phyloP scores from a whole-genome alignment of 2,113 vertebrate genomes.

The Ptilorrhoa leucosticta region DNA sequence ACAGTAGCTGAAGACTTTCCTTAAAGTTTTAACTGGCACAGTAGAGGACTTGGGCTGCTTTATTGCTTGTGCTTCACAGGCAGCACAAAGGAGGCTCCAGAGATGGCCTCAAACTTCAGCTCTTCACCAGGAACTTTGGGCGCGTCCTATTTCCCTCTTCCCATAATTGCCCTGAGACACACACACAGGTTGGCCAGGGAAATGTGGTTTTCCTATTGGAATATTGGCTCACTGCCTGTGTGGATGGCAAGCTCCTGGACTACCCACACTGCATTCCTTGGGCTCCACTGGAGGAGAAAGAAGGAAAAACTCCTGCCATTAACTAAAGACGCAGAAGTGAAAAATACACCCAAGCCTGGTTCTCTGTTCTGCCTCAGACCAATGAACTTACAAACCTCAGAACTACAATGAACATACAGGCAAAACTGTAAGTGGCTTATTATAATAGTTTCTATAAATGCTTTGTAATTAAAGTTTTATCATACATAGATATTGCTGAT shows the following conservation, averaged over 20 bases:
- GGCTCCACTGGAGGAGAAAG: neutral
- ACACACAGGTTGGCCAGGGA: neutral
- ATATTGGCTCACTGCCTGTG: neutral
- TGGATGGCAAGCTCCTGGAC: neutral
- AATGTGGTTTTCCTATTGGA: neutral
- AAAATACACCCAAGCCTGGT: neutral
- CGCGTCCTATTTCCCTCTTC: neutral
- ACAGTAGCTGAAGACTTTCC: neutral
- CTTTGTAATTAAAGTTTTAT: conserved; percentile 59
- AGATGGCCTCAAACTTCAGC: neutral
- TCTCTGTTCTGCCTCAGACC: neutral
- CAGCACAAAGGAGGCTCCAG: neutral
- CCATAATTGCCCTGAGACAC: neutral
- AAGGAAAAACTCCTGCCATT: neutral
- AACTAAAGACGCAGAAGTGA: neutral
- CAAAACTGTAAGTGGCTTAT: neutral
- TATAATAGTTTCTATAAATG: conserved; percentile 12
- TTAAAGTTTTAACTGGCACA: neutral
- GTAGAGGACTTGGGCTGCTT: neutral
- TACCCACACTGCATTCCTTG: neutral
- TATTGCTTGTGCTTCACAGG: neutral
- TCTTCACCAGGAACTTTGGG: neutral
- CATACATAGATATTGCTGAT: conserved; percentile 9
- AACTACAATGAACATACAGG: neutral
- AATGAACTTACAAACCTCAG: neutral